A percentile compares a stretch with the other conserved stretches of the same genome.
phyloP scores from a whole-genome alignment of 1,140 invertebrate genomes.

The Steinernema khuongi region DNA sequence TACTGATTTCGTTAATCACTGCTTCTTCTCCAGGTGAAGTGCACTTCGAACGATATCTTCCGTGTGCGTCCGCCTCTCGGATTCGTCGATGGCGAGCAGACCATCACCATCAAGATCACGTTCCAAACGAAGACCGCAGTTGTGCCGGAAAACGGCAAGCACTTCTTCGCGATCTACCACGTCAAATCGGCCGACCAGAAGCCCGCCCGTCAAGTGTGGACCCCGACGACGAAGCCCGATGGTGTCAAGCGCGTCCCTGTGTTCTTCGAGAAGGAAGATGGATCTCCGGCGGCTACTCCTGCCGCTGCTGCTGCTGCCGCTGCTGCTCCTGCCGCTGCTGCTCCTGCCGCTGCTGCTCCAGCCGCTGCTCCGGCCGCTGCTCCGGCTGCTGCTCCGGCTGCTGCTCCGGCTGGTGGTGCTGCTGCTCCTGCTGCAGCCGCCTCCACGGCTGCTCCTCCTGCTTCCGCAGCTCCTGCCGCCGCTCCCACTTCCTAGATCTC shows the following conservation, averaged over 20 bases:
- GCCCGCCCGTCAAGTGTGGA: conserved; percentile 5
- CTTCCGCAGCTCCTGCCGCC: no score
- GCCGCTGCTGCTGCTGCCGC: background rate
- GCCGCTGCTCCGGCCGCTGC: no score
- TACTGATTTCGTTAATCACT: background rate
- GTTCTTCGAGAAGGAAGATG: background rate
- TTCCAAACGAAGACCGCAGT: background rate
- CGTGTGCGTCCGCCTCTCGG: conserved; percentile 43
- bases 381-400: no score
- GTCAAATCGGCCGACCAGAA: background rate
- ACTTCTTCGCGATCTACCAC: conserved; percentile 47
- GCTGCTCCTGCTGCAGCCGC: no score
- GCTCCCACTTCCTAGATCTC: no score
- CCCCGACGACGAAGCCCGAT: conserved; percentile 4
- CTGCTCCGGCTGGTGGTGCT: no score
- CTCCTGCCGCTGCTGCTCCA: no score
- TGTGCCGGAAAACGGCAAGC: conserved; percentile 33
- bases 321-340: background rate
- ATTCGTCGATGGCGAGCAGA: conserved; percentile 31
- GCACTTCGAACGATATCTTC: conserved; percentile 46
- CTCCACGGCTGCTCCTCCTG: no score
- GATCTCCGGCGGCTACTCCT: background rate
- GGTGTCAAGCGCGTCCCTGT: background rate
- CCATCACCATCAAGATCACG: conserved; percentile 30
- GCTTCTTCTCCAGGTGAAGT: conserved; percentile 37